Base-by-base conservation (phyloP, 2,888 invertebrate genomes). In the Polydesmus complanatus region DNA sequence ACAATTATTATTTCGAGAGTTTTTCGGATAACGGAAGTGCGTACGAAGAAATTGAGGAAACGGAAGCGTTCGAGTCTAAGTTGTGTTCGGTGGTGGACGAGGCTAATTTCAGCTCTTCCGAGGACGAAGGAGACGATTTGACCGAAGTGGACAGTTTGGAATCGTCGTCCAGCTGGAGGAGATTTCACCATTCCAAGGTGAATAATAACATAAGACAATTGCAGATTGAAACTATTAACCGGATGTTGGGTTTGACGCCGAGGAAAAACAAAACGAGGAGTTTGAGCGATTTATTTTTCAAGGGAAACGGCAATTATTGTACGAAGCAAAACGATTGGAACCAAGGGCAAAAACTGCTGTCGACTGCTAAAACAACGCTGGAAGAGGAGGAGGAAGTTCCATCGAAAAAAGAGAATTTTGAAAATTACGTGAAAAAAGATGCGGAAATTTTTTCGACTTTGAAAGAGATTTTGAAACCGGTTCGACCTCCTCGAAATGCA, bases 401-500 rank as follows among this genome's bases (percentile, higher is more conserved):
- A n/a, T n/a, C n/a, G n/a, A n/a, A n/a, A n/a, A n/a, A n/a, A n/a
- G n/a, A n/a, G n/a, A n/a, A n/a, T n/a, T n/a, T 37, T 14, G 37
- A 37, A 8, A 14, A 37, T 37, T 37, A 8, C 5, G 37, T 54
- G 27, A 59, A 59, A 47, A 59, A 59, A 47, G 59, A 59, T 19
- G 59, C 59, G 2, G 59, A 59, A 27, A 59, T 59, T 48, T 53
- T 54, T 2, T 59, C 59, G n/a, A 48, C 51, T 21, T 54, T 59
- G n/a, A n/a, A n/a, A n/a, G n/a, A n/a, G n/a, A n/a, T n/a, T n/a
- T n/a, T n/a, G n/a, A n/a, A n/a, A n/a, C n/a, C n/a, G n/a, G n/a
- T n/a, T n/a, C n/a, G n/a, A n/a, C n/a, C n/a, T n/a, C n/a, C n/a
- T n/a, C n/a, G n/a, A n/a, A n/a, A n/a, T n/a, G n/a, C n/a, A n/a